phyloP scores from a whole-genome alignment of 2,797 vertebrate genomes.

The Acrocephalus scirpaceus region DNA sequence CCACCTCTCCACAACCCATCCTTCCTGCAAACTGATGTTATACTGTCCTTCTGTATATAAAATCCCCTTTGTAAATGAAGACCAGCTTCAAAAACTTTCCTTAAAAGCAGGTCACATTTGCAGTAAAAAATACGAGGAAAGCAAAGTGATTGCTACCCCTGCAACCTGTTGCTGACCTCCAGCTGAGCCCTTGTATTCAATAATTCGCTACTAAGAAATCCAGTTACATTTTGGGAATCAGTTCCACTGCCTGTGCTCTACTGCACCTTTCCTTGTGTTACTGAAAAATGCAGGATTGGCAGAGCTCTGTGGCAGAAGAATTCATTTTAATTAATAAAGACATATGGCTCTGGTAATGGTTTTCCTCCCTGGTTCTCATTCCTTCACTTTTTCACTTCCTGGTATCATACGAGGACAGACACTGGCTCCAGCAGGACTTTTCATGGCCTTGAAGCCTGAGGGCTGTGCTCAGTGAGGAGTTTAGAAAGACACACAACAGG shows the following conservation, averaged over 20 bases:
- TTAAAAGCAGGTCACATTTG: not conserved
- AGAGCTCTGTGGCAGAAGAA: not conserved
- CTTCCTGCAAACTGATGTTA: not conserved
- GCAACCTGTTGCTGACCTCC: not conserved
- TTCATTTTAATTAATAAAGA: not conserved
- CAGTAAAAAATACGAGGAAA: not conserved
- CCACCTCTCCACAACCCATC: not conserved
- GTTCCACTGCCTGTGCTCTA: not conserved
- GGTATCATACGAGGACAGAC: fast-evolving
- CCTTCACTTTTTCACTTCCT: not conserved
- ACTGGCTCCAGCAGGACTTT: not conserved
- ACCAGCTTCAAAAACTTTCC: not conserved
- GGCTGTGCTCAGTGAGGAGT: not conserved
- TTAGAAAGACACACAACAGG: fast-evolving
- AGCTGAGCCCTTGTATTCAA: not conserved
- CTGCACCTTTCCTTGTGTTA: not conserved
- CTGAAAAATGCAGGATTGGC: not conserved
- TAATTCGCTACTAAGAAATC: not conserved
- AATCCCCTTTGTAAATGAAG: not conserved
- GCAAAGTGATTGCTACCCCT: not conserved
- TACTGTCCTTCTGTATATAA: not conserved
- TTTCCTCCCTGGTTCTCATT: not conserved
- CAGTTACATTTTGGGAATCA: not conserved
- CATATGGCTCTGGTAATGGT: too few species aligned
- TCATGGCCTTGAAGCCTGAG: not conserved